These are phyloP conservation scores for Epistrophella euchroma DNA, from an alignment of 2,888 invertebrate genomes.

Conservation along the genomic window DNA sequence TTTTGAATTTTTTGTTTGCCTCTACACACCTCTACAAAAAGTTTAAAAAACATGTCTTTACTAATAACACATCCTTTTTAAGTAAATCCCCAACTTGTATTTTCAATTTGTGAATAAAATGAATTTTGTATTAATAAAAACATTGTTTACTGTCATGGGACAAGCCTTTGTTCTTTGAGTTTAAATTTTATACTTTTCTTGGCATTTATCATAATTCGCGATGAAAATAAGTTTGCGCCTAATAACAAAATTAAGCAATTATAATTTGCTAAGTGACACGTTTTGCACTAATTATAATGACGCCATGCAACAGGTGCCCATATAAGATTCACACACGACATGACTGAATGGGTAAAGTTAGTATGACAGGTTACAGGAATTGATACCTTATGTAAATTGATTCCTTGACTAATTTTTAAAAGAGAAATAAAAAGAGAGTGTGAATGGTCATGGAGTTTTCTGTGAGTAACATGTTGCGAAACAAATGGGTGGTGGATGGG, in stretches of 20 bases:
- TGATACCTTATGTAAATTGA: background rate
- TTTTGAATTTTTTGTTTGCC: no score
- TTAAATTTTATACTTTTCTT: no score
- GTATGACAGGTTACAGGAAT: background rate
- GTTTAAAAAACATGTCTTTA: no score
- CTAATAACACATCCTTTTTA: no score
- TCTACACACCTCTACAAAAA: no score
- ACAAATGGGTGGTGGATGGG: background rate
- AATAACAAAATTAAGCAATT: slow-evolving; percentile 66
- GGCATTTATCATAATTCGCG: no score
- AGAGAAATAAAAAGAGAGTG: background rate
- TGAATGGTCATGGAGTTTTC: slow-evolving; percentile 23
- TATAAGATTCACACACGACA: background rate
- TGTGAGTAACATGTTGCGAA: slow-evolving; percentile 2
- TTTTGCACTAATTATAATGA: background rate
- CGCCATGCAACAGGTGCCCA: slow-evolving; percentile 55
- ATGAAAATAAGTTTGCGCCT: slow-evolving; percentile 28
- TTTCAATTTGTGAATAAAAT: no score
- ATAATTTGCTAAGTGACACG: slow-evolving; percentile 21
- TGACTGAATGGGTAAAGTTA: background rate
- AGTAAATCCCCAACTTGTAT: no score
- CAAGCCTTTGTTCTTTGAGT: no score
- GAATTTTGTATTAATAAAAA: no score
- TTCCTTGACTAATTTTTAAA: background rate
- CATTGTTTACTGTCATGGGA: no score